A percentile compares a stretch with the other conserved stretches of the same genome.
Conservation (phyloP, 2,113 vertebrate genomes). For the Craseonycteris thonglongyai region DNA sequence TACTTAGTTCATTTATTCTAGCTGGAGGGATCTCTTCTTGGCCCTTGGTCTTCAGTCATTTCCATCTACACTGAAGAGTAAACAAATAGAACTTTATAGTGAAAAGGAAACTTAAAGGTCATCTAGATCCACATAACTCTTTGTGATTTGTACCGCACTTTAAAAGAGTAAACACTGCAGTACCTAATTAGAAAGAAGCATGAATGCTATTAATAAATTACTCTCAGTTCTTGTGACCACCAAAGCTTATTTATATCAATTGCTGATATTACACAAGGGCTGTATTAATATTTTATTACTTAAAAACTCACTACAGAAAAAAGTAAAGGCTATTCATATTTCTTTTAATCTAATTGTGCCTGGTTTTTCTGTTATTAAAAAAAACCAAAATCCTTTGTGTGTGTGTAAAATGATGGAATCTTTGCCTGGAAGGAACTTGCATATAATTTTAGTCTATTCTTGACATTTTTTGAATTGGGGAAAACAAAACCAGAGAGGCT, state of each 20-base stretch:
- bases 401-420: neutral
- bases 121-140: neutral
- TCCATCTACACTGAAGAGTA: neutral
- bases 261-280: neutral
- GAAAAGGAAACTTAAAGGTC: neutral
- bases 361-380: neutral
- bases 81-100: neutral
- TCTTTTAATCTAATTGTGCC: neutral
- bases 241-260: neutral
- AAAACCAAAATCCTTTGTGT: neutral
- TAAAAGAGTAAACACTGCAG: neutral
- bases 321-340: neutral
- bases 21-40: neutral
- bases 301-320: constrained; percentile 17
- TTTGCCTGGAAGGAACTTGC: constrained; percentile 16
- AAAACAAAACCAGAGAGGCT: neutral
- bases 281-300: neutral
- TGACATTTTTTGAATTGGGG: neutral
- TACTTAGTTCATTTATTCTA: neutral
- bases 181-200: neutral
- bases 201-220: constrained; percentile 4
- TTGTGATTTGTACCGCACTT: neutral
- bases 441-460: neutral
- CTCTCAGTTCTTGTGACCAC: neutral
- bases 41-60: neutral